Evolutionary conservation across 2,888 invertebrate genomes (phyloP).

Genomic region (Artemia sinica): DNA sequence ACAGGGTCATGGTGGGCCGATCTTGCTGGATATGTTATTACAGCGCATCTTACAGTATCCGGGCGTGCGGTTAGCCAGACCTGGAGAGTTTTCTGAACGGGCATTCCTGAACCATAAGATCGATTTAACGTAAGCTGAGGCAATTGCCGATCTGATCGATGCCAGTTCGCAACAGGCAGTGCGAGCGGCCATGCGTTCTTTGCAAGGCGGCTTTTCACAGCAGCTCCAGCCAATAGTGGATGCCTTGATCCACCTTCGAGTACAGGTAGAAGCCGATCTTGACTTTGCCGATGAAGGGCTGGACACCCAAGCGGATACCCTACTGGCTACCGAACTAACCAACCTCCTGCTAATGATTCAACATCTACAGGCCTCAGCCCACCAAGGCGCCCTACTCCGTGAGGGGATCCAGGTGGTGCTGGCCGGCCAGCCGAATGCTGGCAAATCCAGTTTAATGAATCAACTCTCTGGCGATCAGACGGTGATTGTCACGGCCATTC

Average conservation of each 20-base stretch:
- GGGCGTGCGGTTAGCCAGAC: constrained; percentile 12
- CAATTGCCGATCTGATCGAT: constrained; percentile 16
- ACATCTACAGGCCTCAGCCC: not conserved
- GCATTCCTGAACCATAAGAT: constrained; percentile 16
- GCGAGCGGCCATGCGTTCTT: not conserved
- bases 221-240: constrained; percentile 1
- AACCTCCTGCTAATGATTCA: not conserved
- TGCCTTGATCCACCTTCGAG: not conserved
- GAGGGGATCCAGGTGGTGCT: constrained; percentile 17
- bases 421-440: constrained; percentile 17
- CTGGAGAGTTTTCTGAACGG: constrained; percentile 16
- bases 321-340: not conserved
- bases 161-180: not conserved
- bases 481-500: constrained; percentile 18
- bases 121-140: constrained; percentile 17
- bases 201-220: constrained; percentile 15
- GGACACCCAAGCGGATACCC: too few species aligned
- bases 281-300: constrained; percentile 16
- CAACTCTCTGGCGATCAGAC: not conserved
- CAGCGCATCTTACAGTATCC: not conserved
- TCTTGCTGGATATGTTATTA: not conserved
- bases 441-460: constrained; percentile 16
- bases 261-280: constrained; percentile 12
- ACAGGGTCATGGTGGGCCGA: not conserved
- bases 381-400: constrained; percentile 1